Evolutionary conservation across 2,888 invertebrate species (phyloP).

Genomic region (Cataglyphis rosenhaueri): DNA sequence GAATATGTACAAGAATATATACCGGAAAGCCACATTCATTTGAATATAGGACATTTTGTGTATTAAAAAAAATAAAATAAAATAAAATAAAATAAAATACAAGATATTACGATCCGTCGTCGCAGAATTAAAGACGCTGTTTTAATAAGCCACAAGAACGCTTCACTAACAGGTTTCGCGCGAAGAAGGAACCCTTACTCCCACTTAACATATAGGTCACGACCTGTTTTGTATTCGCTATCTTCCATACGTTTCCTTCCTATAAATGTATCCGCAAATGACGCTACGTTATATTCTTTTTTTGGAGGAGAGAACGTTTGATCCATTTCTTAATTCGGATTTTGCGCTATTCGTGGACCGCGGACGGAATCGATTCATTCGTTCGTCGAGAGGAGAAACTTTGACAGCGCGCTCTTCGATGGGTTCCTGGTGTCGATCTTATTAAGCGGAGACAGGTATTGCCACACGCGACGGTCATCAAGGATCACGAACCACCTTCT

Average conservation of each 20-base stretch:
- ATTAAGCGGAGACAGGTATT: conserved; percentile 34
- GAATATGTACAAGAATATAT: not conserved
- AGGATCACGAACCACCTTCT: not conserved
- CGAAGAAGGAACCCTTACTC: not conserved
- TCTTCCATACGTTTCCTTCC: not conserved
- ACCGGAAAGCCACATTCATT: not conserved
- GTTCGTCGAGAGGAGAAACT: conserved; percentile 25
- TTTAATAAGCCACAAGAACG: conserved; percentile 14
- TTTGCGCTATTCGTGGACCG: conserved; percentile 50
- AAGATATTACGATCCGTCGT: not conserved
- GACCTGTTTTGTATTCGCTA: conserved; percentile 16
- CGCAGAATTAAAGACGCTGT: not conserved
- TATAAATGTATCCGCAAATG: conserved; percentile 1
- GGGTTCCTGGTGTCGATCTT: conserved; percentile 31
- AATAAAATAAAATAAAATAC: not conserved
- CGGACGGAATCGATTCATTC: conserved; percentile 29
- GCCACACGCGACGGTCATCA: conserved; percentile 15
- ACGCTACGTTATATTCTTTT: conserved; percentile 1
- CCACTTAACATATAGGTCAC: conserved; percentile 15
- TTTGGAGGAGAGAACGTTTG: conserved; percentile 12
- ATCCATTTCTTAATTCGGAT: conserved; percentile 56
- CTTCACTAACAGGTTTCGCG: not conserved
- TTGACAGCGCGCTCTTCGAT: conserved; percentile 1
- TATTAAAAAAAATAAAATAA: not conserved
- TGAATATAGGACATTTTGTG: not conserved